phyloP scores from a whole-genome alignment of 2,113 vertebrate genomes.

The Chrysemys picta region DNA sequence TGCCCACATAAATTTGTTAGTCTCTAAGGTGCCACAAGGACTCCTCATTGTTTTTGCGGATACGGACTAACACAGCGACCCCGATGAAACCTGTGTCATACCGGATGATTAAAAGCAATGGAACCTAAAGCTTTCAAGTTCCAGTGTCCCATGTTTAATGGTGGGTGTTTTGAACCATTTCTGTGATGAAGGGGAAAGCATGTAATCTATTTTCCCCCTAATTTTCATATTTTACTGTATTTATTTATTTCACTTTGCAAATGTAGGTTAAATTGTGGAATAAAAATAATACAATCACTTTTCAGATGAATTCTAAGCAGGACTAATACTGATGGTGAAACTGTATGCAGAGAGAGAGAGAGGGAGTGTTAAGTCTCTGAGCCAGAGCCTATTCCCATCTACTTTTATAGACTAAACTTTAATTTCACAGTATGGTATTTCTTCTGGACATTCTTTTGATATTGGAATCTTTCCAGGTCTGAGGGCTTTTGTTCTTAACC shows the following conservation, averaged over 20 bases:
- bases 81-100: no score
- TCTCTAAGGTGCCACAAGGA: no score
- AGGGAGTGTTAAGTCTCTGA: not conserved
- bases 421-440: not conserved
- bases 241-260: not conserved
- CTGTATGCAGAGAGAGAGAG: no score
- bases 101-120: not conserved
- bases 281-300: not conserved
- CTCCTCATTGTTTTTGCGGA: no score
- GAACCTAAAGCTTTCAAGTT: not conserved
- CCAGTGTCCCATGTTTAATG: not conserved
- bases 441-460: not conserved
- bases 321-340: not conserved
- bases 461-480: not conserved
- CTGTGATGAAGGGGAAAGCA: not conserved
- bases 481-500: accelerated
- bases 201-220: not conserved
- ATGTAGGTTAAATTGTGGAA: accelerated
- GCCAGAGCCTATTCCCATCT: accelerated
- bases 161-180: not conserved
- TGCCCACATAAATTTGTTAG: no score
- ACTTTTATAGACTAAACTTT: not conserved
- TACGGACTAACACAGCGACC: no score
- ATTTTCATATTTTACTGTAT: accelerated
- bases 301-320: not conserved